Evolutionary conservation across 2,888 invertebrate species (phyloP).

Genomic region (Embidobia sp.): DNA sequence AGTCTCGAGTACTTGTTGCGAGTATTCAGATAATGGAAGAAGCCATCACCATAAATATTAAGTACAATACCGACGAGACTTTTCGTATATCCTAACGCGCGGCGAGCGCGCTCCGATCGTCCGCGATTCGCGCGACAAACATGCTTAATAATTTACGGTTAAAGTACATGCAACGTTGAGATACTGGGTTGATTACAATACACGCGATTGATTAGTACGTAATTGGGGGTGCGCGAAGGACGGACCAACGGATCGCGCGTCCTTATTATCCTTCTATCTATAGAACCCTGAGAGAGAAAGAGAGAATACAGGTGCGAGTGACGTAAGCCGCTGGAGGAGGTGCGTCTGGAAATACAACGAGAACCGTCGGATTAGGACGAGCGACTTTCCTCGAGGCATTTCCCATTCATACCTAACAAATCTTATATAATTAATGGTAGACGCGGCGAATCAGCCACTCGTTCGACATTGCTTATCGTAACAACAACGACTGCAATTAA

Average conservation of each 20-base stretch:
- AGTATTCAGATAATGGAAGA: constrained; percentile 74
- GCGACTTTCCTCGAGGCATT: constrained; percentile 74
- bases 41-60: constrained; percentile 75
- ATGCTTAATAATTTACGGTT: constrained; percentile 40
- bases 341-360: constrained; percentile 76
- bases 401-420: constrained; percentile 68
- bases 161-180: constrained; percentile 26
- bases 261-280: constrained; percentile 54
- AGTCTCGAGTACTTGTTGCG: constrained; percentile 67
- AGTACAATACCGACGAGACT: constrained; percentile 44
- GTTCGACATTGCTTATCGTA: background rate
- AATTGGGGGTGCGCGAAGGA: constrained; percentile 7
- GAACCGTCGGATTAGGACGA: constrained; percentile 71
- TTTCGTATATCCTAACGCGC: constrained; percentile 30
- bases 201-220: constrained; percentile 47
- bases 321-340: constrained; percentile 80
- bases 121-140: constrained; percentile 13
- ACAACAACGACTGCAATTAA: too few species aligned
- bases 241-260: constrained; percentile 38
- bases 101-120: constrained; percentile 11
- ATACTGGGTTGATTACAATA: constrained; percentile 15
- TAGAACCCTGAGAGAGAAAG: constrained; percentile 58
- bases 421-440: constrained; percentile 49
- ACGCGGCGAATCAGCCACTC: constrained; percentile 10
- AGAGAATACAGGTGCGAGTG: constrained; percentile 69